A percentile compares a stretch with the other conserved stretches of the same genome.
Evolutionary conservation across 2,797 vertebrate genomes (phyloP).

Genomic region (Falco columbarius): DNA sequence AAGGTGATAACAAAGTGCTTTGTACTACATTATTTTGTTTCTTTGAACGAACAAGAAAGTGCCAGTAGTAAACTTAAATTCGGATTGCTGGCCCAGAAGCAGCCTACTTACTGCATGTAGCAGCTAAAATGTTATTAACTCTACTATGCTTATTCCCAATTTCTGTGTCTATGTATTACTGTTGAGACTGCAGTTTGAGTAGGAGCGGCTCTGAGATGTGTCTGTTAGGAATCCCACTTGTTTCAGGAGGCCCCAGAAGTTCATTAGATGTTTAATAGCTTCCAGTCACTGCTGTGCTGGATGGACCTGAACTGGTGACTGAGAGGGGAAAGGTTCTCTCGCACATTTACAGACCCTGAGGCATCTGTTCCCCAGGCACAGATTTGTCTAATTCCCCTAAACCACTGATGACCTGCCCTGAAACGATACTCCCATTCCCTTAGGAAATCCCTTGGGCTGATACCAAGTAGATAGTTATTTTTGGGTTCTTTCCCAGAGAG

Average conservation of each 20-base stretch:
- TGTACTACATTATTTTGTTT: neutral
- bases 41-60: neutral
- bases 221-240: neutral
- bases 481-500: slow-evolving; percentile 61
- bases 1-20: neutral
- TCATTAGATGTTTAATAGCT: slow-evolving; percentile 48
- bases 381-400: slow-evolving; percentile 54
- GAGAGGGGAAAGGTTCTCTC: slow-evolving; percentile 42
- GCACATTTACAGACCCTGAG: slow-evolving; percentile 47
- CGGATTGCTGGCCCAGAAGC: neutral
- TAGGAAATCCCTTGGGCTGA: slow-evolving; percentile 59
- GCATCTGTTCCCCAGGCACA: slow-evolving; percentile 61
- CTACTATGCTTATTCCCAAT: neutral
- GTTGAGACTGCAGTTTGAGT: neutral
- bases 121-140: neutral
- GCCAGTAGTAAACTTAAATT: neutral
- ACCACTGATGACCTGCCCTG: slow-evolving; percentile 51
- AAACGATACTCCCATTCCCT: slow-evolving; percentile 43
- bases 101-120: neutral
- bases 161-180: neutral
- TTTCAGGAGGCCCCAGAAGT: slow-evolving; percentile 29
- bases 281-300: slow-evolving; percentile 21
- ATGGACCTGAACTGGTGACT: slow-evolving; percentile 51
- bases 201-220: neutral
- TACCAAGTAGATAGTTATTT: slow-evolving; percentile 65